Base-by-base conservation (phyloP, 2,797 vertebrate species). In the Clamator glandarius region DNA sequence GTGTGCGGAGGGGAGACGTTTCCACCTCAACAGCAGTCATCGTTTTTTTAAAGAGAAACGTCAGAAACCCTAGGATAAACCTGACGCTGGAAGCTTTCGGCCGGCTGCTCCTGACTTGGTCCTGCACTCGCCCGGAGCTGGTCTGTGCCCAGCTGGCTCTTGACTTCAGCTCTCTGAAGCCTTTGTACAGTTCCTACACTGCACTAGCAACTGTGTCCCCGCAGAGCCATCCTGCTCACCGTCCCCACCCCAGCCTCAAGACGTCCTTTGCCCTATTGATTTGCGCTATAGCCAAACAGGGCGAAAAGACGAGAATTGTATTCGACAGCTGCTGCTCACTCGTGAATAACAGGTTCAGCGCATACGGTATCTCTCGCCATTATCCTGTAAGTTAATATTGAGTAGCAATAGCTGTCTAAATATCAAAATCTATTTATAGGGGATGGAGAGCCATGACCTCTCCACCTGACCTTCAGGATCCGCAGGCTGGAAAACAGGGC, bases 281-380 rank as follows among this genome's bases (percentile, higher is more conserved):
- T 63, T 97, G 85, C 73, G 64, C 68, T 93, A 31, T 52, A 96
- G 96, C 93, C 96, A 96, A 97, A 97, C 93, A 84, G 95, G 96
- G 96, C 81, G 66, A 79, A 95, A 94, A 98, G 98, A 98, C 96
- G 97, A 91, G 97, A 97, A 98, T 98, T 95, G 95, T 95, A 98
- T 97, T 97, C 97, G 98, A 98, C 98, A 97, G 98, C 82, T 87
- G 97, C 96, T 97, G 98, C 97, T 98, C 98, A 98, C 92, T 98
- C 98, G 97, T 97, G 96, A 98, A 95, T 98, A 98, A 98, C 97
- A 89, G 97, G 97, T 98, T 98, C 98, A 98, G 95, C 57, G 61
- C 97, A 97, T 95, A 96, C 93, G 90, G 87, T 95, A 96, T 97
- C 97, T 96, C 95, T 96, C 90, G 76, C 97, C 97, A 98, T 98